Evolutionary conservation across 2,113 vertebrate genomes (phyloP), one percentile per base, ranked within the genome.

Genomic region (Meleagris gallopavo): DNA sequence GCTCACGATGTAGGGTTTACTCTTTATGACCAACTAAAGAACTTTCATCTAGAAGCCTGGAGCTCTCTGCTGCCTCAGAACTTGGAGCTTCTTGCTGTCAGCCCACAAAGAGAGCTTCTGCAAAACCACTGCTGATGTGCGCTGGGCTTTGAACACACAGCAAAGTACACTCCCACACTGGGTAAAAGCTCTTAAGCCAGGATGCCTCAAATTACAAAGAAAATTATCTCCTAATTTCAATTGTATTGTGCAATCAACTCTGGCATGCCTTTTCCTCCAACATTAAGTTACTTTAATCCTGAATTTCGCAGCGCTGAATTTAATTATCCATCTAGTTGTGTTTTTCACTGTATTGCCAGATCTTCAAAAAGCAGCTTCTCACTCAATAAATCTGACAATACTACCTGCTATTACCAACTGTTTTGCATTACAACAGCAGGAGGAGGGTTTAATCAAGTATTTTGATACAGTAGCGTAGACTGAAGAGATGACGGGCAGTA

Each of bases 341-440:
- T 73, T 86, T 87, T 92, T 74, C 77, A 57, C n/a, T 92, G 83
- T 85, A 64, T 13, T 83, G 88, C 91, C 88, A 95, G 80, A 38
- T 95, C 88, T 85, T 95, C 91, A 90, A 88, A 93, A 96, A 87
- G 90, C 90, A 67, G 87, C 93, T 94, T 97, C 84, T 96, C 94
- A 96, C 90, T 96, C 89, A 92, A 92, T 97, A 95, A 96, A 97
- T 96, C 94, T 93, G 89, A 94, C 89, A 85, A 25, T 92, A 66
- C 89, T 76, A 93, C 91, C 87, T 92, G 54, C 83, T 72, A 80
- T 94, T 93, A 73, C 89, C 93, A 90, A 95, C 75, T 94, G 96
- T 11, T 96, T 93, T 94, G 80, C 86, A 95, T 95, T 94, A 96
- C 73, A 96, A 89, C 89, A 88, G 87, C 84, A 89, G 79, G 90